These are phyloP conservation scores for Colletes collaris DNA, from an alignment of 2,888 invertebrate genomes.

Conservation along the genomic window DNA sequence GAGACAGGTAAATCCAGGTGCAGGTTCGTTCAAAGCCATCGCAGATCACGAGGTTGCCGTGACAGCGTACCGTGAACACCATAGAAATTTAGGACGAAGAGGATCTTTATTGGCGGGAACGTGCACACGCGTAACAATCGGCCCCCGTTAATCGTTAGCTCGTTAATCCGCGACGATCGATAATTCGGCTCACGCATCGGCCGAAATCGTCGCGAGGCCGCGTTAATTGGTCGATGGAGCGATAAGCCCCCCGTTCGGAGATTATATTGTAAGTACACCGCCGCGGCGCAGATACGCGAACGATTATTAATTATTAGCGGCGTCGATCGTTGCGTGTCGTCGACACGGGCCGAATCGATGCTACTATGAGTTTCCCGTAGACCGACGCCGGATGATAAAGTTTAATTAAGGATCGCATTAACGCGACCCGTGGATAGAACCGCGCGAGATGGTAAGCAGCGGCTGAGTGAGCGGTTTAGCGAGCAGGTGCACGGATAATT, in stretches of 20 bases:
- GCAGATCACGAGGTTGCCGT: not conserved
- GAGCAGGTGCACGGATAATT: constrained; percentile 74
- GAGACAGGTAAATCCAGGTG: no score
- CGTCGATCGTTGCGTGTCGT: constrained; percentile 59
- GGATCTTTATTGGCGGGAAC: constrained; percentile 14
- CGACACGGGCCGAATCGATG: constrained; percentile 49
- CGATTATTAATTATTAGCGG: constrained; percentile 68
- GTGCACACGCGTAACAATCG: constrained; percentile 25
- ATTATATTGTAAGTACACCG: constrained; percentile 58
- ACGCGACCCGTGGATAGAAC: constrained; percentile 57
- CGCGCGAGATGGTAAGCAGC: constrained; percentile 46
- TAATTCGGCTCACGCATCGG: constrained; percentile 2
- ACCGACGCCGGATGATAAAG: constrained; percentile 65
- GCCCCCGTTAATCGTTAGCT: constrained; percentile 13
- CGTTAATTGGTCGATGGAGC: constrained; percentile 56
- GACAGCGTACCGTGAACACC: not conserved
- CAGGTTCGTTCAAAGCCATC: no score
- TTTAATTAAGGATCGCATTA: constrained; percentile 71
- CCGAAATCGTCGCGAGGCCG: constrained; percentile 25
- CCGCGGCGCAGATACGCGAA: constrained; percentile 61
- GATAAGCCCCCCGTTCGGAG: constrained; percentile 55
- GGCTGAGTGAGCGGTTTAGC: constrained; percentile 69
- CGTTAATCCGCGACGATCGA: constrained; percentile 20
- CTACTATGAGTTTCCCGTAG: constrained; percentile 49
- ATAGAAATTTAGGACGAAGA: not conserved